These are phyloP conservation scores for Talpa occidentalis DNA, from an alignment of 2,113 vertebrate species.

Conservation along the genomic window DNA sequence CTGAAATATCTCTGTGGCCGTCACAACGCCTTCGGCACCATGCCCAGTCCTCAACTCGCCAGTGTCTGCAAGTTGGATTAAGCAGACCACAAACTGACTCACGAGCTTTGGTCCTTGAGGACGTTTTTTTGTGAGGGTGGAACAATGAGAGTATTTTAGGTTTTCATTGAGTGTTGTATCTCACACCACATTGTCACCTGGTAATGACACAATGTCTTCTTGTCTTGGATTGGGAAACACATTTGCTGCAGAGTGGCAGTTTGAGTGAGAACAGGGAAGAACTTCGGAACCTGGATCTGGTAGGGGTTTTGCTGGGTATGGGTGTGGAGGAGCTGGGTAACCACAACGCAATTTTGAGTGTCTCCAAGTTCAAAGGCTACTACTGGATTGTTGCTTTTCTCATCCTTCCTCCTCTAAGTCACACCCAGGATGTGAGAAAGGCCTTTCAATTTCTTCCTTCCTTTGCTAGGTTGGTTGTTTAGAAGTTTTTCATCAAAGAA, in stretches of 20 bases:
- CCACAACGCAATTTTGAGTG: neutral
- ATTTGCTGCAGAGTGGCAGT: neutral
- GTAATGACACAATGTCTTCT: constrained; percentile 49
- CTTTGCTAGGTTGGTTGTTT: neutral
- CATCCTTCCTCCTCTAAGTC: neutral
- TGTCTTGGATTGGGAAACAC: constrained; percentile 50
- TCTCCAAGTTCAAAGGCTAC: constrained; percentile 12
- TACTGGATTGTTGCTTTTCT: neutral
- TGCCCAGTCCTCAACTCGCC: neutral
- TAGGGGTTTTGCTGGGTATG: neutral
- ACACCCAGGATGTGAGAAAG: constrained; percentile 41
- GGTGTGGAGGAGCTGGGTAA: neutral
- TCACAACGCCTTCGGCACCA: neutral
- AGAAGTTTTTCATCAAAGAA: neutral
- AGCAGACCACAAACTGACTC: constrained; percentile 64
- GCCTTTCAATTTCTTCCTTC: neutral
- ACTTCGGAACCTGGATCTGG: neutral
- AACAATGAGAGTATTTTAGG: constrained; percentile 44
- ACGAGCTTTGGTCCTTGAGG: neutral
- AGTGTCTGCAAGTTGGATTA: constrained; percentile 57
- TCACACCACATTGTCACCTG: constrained; percentile 39
- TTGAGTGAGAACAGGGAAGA: constrained; percentile 33
- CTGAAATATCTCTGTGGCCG: neutral
- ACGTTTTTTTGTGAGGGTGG: neutral
- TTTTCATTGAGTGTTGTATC: neutral